phyloP scores from a whole-genome alignment of 2,888 invertebrate genomes.

The Oxycera nigricornis region DNA sequence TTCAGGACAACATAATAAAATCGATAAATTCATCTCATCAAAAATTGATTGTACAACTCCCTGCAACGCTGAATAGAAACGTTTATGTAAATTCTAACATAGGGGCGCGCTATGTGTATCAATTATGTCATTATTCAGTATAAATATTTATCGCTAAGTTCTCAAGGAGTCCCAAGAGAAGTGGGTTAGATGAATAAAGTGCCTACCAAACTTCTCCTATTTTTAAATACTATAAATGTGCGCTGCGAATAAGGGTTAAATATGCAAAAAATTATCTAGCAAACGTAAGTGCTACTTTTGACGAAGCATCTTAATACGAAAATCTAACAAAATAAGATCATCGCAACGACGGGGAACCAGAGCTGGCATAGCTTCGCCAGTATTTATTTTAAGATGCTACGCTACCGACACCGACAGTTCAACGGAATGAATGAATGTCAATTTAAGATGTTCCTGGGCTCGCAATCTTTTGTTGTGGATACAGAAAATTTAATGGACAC shows the following conservation, averaged over 20 bases:
- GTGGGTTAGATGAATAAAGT: too few species aligned
- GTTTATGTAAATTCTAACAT: too few species aligned
- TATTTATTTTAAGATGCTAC: slow-evolving; percentile 32
- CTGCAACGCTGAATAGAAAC: too few species aligned
- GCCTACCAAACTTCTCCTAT: too few species aligned
- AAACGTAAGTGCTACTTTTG: not conserved
- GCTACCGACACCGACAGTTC: slow-evolving; percentile 13
- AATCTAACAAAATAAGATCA: not conserved
- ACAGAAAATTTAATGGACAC: not conserved
- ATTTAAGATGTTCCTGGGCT: slow-evolving; percentile 1
- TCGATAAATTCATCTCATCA: too few species aligned
- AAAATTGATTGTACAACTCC: too few species aligned
- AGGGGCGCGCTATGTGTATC: too few species aligned
- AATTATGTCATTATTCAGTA: too few species aligned
- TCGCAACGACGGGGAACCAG: not conserved
- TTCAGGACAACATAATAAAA: too few species aligned
- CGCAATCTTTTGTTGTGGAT: not conserved
- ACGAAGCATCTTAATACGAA: not conserved
- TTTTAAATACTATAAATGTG: too few species aligned
- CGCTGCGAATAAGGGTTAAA: slow-evolving; percentile 33
- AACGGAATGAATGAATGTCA: slow-evolving; percentile 31
- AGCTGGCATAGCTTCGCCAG: not conserved
- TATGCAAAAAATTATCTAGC: not conserved
- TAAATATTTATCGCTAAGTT: too few species aligned
- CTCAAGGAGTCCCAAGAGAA: too few species aligned